Conservation (phyloP, 2,888 invertebrate genomes). For the Scaptomyza polygonia region DNA sequence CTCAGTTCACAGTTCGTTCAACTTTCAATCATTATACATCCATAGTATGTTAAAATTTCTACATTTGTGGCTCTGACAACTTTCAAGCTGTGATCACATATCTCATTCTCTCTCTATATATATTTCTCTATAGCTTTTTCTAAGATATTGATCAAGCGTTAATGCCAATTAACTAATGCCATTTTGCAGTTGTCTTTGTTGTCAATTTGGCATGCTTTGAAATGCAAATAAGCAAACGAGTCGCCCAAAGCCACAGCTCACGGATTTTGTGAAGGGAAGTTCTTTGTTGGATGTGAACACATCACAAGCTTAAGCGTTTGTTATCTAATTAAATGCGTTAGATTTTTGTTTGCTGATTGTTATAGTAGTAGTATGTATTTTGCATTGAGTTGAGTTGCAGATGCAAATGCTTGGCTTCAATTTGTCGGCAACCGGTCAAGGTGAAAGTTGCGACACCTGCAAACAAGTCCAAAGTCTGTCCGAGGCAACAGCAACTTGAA, state of each 20-base stretch:
- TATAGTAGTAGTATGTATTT: conserved; percentile 35
- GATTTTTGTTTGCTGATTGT: conserved; percentile 43
- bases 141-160: conserved; percentile 52
- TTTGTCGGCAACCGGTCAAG: conserved; percentile 76
- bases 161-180: conserved; percentile 69
- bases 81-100: conserved; percentile 43
- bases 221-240: conserved; percentile 64
- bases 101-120: conserved; percentile 43
- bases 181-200: conserved; percentile 53
- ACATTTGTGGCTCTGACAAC: conserved; percentile 14
- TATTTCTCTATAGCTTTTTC: conserved; percentile 26
- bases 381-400: conserved; percentile 56
- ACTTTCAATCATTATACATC: conserved; percentile 75
- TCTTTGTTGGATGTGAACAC: conserved; percentile 62
- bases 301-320: conserved; percentile 17
- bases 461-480: conserved; percentile 41
- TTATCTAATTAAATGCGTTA: conserved; percentile 60
- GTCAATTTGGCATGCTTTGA: conserved; percentile 65
- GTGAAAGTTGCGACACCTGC: conserved; percentile 81
- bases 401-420: conserved; percentile 24
- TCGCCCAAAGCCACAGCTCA: conserved; percentile 23
- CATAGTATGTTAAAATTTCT: conserved; percentile 23
- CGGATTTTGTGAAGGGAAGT: conserved; percentile 71
- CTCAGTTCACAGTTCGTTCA: conserved; percentile 63
- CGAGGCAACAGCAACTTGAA: conserved; percentile 10